phyloP scores from a whole-genome alignment of 2,113 vertebrate genomes.

The Argyrosomus japonicus region DNA sequence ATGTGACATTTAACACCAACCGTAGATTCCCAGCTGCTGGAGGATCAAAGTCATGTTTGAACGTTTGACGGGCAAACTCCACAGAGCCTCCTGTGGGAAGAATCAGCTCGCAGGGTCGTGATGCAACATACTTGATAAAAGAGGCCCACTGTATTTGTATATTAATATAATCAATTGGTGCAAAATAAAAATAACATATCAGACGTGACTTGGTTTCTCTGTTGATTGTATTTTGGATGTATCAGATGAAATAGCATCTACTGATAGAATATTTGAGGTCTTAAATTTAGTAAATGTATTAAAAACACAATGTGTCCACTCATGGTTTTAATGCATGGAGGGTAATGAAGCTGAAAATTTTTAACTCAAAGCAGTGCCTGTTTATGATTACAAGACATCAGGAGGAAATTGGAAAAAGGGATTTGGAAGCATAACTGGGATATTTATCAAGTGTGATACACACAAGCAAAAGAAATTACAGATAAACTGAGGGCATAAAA shows the following conservation, averaged over 20 bases:
- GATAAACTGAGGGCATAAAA: not conserved
- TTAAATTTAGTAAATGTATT: not conserved
- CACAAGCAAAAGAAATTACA: not conserved
- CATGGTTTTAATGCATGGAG: not conserved
- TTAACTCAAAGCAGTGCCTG: not conserved
- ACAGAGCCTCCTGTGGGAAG: slow-evolving; percentile 48
- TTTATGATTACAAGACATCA: not conserved
- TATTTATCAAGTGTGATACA: not conserved
- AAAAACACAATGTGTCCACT: not conserved
- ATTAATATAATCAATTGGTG: slow-evolving; percentile 21
- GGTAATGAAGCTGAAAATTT: not conserved
- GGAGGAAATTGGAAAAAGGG: not conserved
- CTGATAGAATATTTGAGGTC: not conserved
- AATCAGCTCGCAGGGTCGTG: slow-evolving; percentile 27
- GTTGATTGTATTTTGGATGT: not conserved
- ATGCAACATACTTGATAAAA: slow-evolving; percentile 41
- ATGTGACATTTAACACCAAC: slow-evolving; percentile 84
- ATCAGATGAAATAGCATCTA: not conserved
- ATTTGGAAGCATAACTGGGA: not conserved
- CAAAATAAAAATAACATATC: slow-evolving; percentile 27
- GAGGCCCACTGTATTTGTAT: not conserved
- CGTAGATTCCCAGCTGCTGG: slow-evolving; percentile 72
- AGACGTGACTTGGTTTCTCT: not conserved
- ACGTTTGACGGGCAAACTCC: slow-evolving; percentile 71
- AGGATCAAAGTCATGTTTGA: slow-evolving; percentile 82